These are phyloP conservation scores for Procambarus virginalis DNA, from an alignment of 1,140 invertebrate species.

Conservation along the genomic window DNA sequence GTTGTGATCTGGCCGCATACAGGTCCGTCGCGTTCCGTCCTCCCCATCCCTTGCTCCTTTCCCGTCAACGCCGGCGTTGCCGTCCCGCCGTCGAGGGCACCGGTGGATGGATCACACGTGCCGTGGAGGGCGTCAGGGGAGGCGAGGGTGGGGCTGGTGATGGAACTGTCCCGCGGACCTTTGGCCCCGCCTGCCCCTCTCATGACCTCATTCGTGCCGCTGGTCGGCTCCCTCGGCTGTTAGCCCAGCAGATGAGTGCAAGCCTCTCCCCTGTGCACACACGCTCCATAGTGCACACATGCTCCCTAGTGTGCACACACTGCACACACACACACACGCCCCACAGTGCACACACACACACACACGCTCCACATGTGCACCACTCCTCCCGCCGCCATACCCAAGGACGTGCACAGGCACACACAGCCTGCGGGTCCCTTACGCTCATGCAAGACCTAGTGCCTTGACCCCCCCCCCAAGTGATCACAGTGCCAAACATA, in stretches of 20 bases:
- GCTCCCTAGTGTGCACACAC: slow-evolving; percentile 48
- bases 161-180: slow-evolving; percentile 53
- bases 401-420: not conserved
- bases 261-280: slow-evolving; percentile 52
- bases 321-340: no score
- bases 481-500: not conserved
- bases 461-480: not conserved
- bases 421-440: not conserved
- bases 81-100: not conserved
- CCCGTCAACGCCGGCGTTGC: not conserved
- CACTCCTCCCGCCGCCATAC: not conserved
- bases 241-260: slow-evolving; percentile 55
- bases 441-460: not conserved
- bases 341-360: slow-evolving; percentile 50
- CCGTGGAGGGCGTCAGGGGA: not conserved
- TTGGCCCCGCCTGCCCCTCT: slow-evolving; percentile 53
- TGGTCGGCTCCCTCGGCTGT: not conserved
- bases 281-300: not conserved
- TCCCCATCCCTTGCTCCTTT: not conserved
- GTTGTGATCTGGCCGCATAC: slow-evolving; percentile 55
- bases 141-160: slow-evolving; percentile 37
- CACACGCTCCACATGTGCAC: slow-evolving; percentile 57
- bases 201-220: slow-evolving; percentile 55
- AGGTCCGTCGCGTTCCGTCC: slow-evolving; percentile 41
- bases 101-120: not conserved